Percentiles rank a stretch among this genome's conserved stretches.
These are phyloP conservation scores for Phlogophora meticulosa DNA, from an alignment of 2,888 invertebrate genomes.

Conservation along the genomic window DNA sequence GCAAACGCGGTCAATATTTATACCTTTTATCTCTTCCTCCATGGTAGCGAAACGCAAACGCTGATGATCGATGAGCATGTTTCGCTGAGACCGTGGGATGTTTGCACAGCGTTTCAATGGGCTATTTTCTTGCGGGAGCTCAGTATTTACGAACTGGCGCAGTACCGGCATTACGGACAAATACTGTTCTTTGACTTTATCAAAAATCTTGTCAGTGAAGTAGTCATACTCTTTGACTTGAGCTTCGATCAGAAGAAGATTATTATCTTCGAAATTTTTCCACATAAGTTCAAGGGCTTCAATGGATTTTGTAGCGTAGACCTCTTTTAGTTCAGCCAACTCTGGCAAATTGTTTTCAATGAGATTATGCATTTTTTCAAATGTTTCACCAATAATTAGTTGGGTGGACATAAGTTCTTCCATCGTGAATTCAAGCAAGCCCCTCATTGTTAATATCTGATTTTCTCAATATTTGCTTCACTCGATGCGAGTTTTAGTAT, in stretches of 20 bases:
- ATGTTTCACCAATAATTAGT: conserved; percentile 22
- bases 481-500: neutral
- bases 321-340: neutral
- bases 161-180: neutral
- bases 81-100: neutral
- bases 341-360: conserved; percentile 6
- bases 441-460: conserved; percentile 25
- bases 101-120: neutral
- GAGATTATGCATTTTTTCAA: conserved; percentile 11
- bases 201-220: conserved; percentile 15
- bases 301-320: conserved; percentile 7
- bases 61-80: conserved; percentile 7
- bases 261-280: conserved; percentile 33
- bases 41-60: conserved; percentile 13
- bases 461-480: neutral
- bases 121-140: neutral
- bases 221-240: conserved; percentile 22
- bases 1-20: conserved; percentile 6
- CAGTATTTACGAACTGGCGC: neutral
- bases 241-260: conserved; percentile 15
- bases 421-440: conserved; percentile 23
- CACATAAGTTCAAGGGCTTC: conserved; percentile 18
- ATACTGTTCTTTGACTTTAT: conserved; percentile 21
- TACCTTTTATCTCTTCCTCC: conserved; percentile 4
- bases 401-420: conserved; percentile 36